Evolutionary conservation across 2,797 vertebrate species (phyloP).

Genomic region (Dermochelys coriacea): DNA sequence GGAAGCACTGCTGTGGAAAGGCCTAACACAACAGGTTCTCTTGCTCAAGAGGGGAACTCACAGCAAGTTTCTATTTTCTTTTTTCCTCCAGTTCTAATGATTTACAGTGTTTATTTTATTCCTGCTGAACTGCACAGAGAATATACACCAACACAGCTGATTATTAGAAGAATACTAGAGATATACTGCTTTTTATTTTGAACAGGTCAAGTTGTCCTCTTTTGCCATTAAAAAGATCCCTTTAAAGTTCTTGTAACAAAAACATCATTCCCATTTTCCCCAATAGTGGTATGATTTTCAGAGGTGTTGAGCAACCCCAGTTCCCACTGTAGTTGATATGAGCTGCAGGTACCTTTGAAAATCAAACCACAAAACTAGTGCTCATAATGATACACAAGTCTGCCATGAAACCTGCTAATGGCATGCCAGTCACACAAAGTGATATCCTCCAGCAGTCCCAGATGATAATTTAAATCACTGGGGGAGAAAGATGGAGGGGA

Average conservation of each 20-base stretch:
- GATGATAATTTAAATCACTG: not conserved
- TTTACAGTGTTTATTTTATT: not conserved
- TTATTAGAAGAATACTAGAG: not conserved
- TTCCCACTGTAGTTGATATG: not conserved
- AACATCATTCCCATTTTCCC: not conserved
- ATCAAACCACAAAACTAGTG: not conserved
- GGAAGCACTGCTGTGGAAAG: not conserved
- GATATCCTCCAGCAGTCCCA: not conserved
- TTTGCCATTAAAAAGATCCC: not conserved
- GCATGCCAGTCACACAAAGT: not conserved
- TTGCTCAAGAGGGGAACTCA: not conserved
- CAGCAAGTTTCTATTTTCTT: not conserved
- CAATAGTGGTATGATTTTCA: not conserved
- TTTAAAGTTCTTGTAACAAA: not conserved
- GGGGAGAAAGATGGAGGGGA: rapidly evolving
- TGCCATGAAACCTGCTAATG: not conserved
- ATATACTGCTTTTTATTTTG: not conserved
- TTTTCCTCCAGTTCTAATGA: too few relatives aligned
- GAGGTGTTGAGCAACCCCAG: not conserved
- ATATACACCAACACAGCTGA: not conserved
- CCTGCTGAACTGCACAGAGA: not conserved
- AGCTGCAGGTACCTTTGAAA: too few relatives aligned
- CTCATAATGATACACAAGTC: not conserved
- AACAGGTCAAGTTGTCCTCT: not conserved
- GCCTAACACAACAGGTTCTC: not conserved